Evolutionary conservation across 2,888 invertebrate genomes (phyloP).

Genomic region (Drosophila lutescens): DNA sequence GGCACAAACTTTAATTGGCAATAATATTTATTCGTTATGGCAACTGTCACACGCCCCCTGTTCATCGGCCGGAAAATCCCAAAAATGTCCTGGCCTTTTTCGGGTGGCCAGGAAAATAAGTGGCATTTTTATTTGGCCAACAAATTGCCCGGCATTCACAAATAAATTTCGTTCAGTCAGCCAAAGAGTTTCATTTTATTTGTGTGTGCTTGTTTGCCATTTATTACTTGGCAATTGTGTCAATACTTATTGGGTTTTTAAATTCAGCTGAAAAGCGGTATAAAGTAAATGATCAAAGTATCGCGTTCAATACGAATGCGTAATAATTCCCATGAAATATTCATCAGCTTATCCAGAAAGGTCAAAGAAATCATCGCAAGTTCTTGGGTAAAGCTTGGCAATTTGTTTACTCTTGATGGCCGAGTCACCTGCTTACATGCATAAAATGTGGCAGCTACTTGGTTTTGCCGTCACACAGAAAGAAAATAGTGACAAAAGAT

Average conservation of each 20-base stretch:
- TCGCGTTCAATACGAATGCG: neutral
- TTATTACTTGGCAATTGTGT: neutral
- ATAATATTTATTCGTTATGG: conserved; percentile 4
- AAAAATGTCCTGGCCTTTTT: conserved; percentile 5
- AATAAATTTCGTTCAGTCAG: neutral
- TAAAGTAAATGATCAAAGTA: neutral
- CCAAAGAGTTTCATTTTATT: neutral
- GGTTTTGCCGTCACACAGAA: neutral
- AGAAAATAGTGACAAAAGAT: too few relatives aligned
- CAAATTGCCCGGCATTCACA: neutral
- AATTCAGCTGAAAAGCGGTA: neutral
- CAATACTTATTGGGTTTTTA: neutral
- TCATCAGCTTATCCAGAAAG: neutral
- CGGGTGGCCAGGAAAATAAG: neutral
- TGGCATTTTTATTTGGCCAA: neutral
- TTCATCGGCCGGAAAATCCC: neutral
- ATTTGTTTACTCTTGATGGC: conserved; percentile 2
- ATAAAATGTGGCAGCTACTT: conserved; percentile 6
- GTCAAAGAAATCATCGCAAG: neutral
- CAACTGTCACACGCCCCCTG: conserved; percentile 1
- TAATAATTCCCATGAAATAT: neutral
- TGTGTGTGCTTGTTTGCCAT: neutral
- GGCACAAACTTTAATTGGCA: conserved; percentile 2
- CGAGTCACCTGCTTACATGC: conserved; percentile 7
- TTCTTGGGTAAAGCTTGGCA: conserved; percentile 3